These are phyloP conservation scores for Carcinoscorpius rotundicauda DNA, from an alignment of 1,140 invertebrate genomes.

Conservation along the genomic window DNA sequence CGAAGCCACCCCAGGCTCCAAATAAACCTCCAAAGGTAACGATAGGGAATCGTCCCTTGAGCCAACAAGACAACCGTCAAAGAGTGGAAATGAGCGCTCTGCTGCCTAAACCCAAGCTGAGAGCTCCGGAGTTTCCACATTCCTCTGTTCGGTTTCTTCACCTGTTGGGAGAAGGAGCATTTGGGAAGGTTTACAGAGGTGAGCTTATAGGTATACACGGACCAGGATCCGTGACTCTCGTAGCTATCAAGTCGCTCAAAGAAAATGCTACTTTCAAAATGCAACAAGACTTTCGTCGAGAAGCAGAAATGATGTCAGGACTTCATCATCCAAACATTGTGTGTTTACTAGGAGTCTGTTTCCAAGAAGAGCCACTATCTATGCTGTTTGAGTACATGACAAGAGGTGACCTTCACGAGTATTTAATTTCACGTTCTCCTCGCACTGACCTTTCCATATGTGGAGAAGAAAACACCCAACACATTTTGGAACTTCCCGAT, in stretches of 20 bases:
- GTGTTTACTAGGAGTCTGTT: slow-evolving; percentile 79
- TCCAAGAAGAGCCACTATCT: slow-evolving; percentile 79
- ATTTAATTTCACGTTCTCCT: slow-evolving; percentile 76
- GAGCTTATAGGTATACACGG: slow-evolving; percentile 50
- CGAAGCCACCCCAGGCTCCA: slow-evolving; percentile 2
- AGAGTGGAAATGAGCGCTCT: slow-evolving; percentile 55
- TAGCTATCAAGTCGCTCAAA: slow-evolving; percentile 88
- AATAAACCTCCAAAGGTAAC: slow-evolving; percentile 14
- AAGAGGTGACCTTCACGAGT: slow-evolving; percentile 84
- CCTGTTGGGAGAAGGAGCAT: slow-evolving; percentile 90
- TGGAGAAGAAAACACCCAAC: slow-evolving; percentile 34
- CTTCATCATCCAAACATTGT: slow-evolving; percentile 90
- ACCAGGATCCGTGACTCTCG: slow-evolving; percentile 36
- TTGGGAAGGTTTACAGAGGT: slow-evolving; percentile 92
- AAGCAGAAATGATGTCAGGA: slow-evolving; percentile 83
- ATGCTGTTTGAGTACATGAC: slow-evolving; percentile 95
- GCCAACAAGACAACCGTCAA: slow-evolving; percentile 14
- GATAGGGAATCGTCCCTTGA: slow-evolving; percentile 5
- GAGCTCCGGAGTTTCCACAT: slow-evolving; percentile 45
- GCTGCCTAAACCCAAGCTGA: slow-evolving; percentile 40
- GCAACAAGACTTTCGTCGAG: slow-evolving; percentile 73
- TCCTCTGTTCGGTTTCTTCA: slow-evolving; percentile 76
- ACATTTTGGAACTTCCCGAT: slow-evolving; percentile 55
- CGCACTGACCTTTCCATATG: slow-evolving; percentile 42
- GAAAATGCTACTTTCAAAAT: slow-evolving; percentile 85